Evolutionary conservation across 2,113 vertebrate species (phyloP).

Genomic region (Geothlypis trichas): DNA sequence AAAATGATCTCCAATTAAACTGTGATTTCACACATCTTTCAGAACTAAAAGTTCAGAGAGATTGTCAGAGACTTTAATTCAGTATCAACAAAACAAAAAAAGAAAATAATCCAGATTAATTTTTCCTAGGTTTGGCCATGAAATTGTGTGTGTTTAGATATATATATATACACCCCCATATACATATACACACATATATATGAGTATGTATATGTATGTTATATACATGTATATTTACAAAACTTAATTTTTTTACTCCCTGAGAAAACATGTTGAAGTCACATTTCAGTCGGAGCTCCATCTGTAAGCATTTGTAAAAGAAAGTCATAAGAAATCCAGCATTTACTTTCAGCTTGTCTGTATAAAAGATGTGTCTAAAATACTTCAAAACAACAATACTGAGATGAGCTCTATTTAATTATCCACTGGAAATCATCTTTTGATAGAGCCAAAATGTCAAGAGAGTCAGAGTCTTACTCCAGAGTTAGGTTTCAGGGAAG

Average conservation of each 20-base stretch:
- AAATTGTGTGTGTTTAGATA: neutral
- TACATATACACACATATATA: fast-evolving
- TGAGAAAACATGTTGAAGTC: neutral
- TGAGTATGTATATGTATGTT: no score
- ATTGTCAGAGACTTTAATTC: neutral
- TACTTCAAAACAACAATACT: neutral
- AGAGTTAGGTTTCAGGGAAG: neutral
- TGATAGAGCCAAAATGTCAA: neutral
- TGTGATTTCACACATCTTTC: neutral
- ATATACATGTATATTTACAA: neutral
- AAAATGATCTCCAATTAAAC: neutral
- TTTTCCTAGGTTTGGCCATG: neutral
- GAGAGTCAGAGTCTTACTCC: neutral
- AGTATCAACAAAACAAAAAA: neutral
- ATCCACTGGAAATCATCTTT: neutral
- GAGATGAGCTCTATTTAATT: neutral
- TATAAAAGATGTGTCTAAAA: neutral
- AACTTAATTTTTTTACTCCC: neutral
- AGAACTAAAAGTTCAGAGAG: neutral
- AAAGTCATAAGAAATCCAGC: neutral
- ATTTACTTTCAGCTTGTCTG: neutral
- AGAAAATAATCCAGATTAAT: neutral
- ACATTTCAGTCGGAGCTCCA: neutral
- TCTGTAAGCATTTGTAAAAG: neutral
- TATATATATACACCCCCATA: neutral